Base-by-base conservation (phyloP, 2,113 vertebrate genomes). In the Rhinichthys klamathensis region DNA sequence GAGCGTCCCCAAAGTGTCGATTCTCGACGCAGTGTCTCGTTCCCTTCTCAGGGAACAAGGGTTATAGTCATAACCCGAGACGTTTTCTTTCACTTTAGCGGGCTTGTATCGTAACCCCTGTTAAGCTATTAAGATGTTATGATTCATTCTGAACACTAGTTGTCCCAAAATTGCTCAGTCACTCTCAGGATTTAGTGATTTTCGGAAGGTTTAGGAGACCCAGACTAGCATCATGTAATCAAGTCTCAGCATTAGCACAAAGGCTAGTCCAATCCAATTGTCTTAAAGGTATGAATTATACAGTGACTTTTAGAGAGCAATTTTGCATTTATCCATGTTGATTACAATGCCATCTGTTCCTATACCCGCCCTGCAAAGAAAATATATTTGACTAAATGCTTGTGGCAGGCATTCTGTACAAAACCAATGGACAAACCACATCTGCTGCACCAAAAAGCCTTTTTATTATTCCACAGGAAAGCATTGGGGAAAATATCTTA, bases 311-410 rank as follows among this genome's bases (percentile, higher is more conserved):
- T 73, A 61, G 13, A 70, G 44, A 61, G 35, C 18, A 72, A 41
- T 38, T 78, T 75, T 74, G 35, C 83, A 49, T 70, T 82, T 77
- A 70, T 32, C 77, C 65, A 46, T 79, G 80, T 84, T 89, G 75
- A 90, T 85, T 87, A 81, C 70, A 77, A 83, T 85, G 82, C 89
- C 85, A 90, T 90, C 87, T 90, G 89, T 87, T 88, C 72, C 41
- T 61, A 61, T 72, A 30, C 35, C 41, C 38, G 54, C 74, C 78
- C 85, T 69, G 54, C 72, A 84, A 83, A 88, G 65, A 85, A 87
- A 88, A 70, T n/a, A 21, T 27, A 72, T 79, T 82, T 84, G 63
- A 78, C 84, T 86, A 81, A 85, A 86, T 58, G 54, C 41, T 84
- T 35, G 80, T 83, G 81, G 75, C 74, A 80, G 75, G 21, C 54